A percentile compares a stretch with the other conserved stretches of the same genome.
Evolutionary conservation across 2,113 vertebrate genomes (phyloP).

Genomic region (Meriones unguiculatus): DNA sequence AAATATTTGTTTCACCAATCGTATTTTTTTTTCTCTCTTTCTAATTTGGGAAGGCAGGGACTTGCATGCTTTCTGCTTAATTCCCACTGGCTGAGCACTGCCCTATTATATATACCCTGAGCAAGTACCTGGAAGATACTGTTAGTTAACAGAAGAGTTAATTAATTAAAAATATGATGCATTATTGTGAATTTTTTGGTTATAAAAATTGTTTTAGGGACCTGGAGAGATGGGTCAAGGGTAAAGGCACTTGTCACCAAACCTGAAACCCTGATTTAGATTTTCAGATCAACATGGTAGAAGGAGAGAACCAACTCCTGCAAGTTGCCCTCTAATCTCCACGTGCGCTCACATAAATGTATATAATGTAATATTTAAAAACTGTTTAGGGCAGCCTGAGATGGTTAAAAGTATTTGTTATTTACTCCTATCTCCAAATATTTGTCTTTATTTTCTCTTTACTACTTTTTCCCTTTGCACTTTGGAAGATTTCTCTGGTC

Average conservation of each 20-base stretch:
- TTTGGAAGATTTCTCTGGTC: not conserved
- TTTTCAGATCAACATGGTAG: not conserved
- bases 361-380: not conserved
- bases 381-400: not conserved
- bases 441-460: not conserved
- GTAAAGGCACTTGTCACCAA: not conserved
- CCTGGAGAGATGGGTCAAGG: not conserved
- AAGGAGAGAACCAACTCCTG: not conserved
- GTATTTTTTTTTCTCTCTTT: not conserved
- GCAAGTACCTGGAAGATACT: not conserved
- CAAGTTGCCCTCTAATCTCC: not conserved
- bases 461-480: not conserved
- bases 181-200: constrained; percentile 38
- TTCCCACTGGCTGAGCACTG: not conserved
- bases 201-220: not conserved
- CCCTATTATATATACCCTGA: not conserved
- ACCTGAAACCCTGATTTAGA: not conserved
- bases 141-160: constrained; percentile 13
- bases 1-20: not conserved
- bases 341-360: not conserved
- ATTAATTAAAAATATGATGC: not conserved
- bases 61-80: not conserved
- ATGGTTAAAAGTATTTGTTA: not conserved
- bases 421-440: not conserved
- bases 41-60: not conserved